Evolutionary conservation across 1,140 invertebrate species (phyloP).

Genomic region (Panagrolaimus sp.): DNA sequence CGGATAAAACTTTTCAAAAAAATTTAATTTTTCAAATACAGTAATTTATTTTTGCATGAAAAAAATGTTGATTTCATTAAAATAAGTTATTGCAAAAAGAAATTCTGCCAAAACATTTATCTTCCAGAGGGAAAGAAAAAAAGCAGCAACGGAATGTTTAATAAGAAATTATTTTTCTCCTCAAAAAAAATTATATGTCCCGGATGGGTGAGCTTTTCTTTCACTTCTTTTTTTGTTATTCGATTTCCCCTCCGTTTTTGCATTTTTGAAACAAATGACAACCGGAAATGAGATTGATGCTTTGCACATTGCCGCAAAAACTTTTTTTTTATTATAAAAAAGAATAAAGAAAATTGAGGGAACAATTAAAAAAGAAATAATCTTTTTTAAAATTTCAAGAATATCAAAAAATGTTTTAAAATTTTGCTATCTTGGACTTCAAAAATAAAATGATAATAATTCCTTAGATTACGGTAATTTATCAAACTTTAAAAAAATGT

Average conservation of each 20-base stretch:
- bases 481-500: not conserved
- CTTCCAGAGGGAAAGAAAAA: not conserved
- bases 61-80: no score
- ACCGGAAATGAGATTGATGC: conserved; percentile 13
- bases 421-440: no score
- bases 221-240: not conserved
- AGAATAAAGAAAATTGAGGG: not conserved
- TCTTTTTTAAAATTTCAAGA: not conserved
- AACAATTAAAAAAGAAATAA: not conserved
- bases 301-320: conserved; percentile 2
- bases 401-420: no score
- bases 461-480: no score
- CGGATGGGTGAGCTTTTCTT: not conserved
- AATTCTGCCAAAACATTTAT: no score
- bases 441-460: no score
- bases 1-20: no score
- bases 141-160: not conserved
- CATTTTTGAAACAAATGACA: conserved; percentile 13
- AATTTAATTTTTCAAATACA: no score
- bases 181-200: not conserved
- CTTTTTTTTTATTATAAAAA: not conserved
- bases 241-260: not conserved
- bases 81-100: no score
- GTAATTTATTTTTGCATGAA: no score
- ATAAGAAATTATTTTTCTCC: not conserved